Evolutionary conservation across 2,888 invertebrate genomes (phyloP).

Genomic region (Suillia variegata): DNA sequence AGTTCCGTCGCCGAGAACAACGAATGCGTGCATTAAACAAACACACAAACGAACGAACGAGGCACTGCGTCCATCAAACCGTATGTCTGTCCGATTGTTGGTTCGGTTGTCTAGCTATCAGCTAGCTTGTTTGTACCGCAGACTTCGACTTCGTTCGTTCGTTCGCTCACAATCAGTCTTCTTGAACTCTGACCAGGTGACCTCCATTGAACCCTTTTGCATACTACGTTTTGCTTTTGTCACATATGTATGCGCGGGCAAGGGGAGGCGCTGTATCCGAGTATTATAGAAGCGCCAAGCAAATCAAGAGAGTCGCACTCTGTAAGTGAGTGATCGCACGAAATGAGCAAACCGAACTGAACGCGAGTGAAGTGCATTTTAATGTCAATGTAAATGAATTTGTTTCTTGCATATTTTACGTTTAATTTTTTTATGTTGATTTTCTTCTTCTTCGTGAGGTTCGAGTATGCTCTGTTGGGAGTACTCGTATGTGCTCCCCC

Average conservation of each 20-base stretch:
- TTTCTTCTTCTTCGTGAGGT: not conserved
- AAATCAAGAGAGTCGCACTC: not conserved
- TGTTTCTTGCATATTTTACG: constrained; percentile 18
- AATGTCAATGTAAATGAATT: constrained; percentile 40
- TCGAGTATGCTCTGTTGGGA: not conserved
- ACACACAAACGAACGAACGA: not conserved
- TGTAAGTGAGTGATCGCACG: too few species aligned
- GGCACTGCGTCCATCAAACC: constrained; percentile 1
- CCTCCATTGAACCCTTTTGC: constrained; percentile 54
- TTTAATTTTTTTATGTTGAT: not conserved
- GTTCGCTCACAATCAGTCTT: constrained; percentile 32
- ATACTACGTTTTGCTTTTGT: constrained; percentile 8
- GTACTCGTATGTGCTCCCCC: too few species aligned
- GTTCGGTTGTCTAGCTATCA: not conserved
- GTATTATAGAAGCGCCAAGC: not conserved
- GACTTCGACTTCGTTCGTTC: not conserved
- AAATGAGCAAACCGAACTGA: too few species aligned
- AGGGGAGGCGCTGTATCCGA: constrained; percentile 13
- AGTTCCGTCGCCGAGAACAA: too few species aligned
- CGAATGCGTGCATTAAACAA: not conserved
- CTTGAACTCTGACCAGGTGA: constrained; percentile 62
- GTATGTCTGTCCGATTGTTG: not conserved
- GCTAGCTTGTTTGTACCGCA: not conserved
- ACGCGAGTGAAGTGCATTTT: constrained; percentile 35
- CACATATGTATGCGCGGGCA: constrained; percentile 12